Base-by-base conservation (phyloP, 1,140 invertebrate species). In the Drosophila baimaii region DNA sequence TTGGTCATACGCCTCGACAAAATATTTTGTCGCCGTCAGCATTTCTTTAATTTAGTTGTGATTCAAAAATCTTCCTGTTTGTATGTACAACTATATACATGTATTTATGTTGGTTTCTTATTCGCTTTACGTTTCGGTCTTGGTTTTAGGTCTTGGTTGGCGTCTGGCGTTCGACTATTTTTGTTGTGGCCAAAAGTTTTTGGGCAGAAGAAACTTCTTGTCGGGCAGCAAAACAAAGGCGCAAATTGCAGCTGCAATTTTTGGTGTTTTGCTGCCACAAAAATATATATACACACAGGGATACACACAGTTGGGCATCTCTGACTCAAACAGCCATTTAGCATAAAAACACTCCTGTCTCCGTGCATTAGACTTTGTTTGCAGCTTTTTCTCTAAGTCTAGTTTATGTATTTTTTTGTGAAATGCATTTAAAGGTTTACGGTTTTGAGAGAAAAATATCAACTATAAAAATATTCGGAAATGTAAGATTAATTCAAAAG, bases 41-140 rank as follows among this genome's bases (percentile, higher is more conserved):
- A 81, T 89, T 89, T 73, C 80, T 89, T 89, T 72, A 89, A 89
- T 89, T 89, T 84, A 84, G 74, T 76, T 89, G 73, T 83, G 74
- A 84, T 80, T 89, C 68, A 68, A 65, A 80, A 62, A 68, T 68
- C 52, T 74, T 75, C 37, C 52, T 41, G 47, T 47, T 41, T 61
- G 29, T 51, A 21, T 68, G n/a, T 51, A n/a, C 47, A 49, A 29
- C 25, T 71, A 31, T 59, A 49, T 58, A 49, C 52, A 35, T 63
- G 19, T 46, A 46, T 66, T 46, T 71, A 39, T 47, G 52, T 31
- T 35, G 23, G 39, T 58, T 71, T 76, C 55, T 56, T 61, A 47
- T 54, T 43, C 39, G 46, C 63, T 61, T 35, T n/a, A 35, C 44
- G 51, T 44, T 23, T 33, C 29, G 46, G 17, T 29, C 47, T 51